Evolutionary conservation across 2,888 invertebrate genomes (phyloP).

Genomic region (Cynaeus angustus): DNA sequence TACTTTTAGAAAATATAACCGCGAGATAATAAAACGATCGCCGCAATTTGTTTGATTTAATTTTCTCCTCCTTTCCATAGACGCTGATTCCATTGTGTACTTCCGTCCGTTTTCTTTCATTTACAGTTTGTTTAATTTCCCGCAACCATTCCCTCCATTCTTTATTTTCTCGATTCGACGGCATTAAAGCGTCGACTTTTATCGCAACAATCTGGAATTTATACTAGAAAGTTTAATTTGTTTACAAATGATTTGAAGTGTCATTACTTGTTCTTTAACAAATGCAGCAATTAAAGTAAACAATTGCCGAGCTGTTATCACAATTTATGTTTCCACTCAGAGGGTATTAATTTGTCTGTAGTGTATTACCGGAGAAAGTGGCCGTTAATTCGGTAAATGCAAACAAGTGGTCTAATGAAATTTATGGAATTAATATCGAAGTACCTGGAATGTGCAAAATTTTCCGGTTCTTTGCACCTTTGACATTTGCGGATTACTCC

Average conservation of each 20-base stretch:
- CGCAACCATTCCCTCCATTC: constrained; percentile 18
- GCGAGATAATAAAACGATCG: constrained; percentile 7
- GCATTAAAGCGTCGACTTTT: constrained; percentile 16
- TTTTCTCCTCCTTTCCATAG: constrained; percentile 10
- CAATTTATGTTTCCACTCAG: constrained; percentile 27
- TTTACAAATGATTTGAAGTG: constrained; percentile 30
- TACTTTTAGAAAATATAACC: constrained; percentile 1
- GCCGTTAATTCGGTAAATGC: constrained; percentile 18
- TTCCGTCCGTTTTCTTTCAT: constrained; percentile 14
- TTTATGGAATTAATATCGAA: constrained; percentile 27
- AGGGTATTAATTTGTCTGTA: constrained; percentile 33
- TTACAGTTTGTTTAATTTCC: constrained; percentile 25
- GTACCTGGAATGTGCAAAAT: background rate
- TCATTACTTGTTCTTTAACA: constrained; percentile 1
- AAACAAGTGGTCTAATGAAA: constrained; percentile 29
- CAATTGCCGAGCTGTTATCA: constrained; percentile 10
- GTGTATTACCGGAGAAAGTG: constrained; percentile 12
- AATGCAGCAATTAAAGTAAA: constrained; percentile 23
- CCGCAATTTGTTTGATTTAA: constrained; percentile 12
- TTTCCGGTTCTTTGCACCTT: constrained; percentile 26
- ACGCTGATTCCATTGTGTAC: constrained; percentile 18
- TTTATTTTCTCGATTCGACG: constrained; percentile 11
- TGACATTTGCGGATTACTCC: constrained; percentile 30
- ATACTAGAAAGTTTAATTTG: constrained; percentile 21
- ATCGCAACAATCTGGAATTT: constrained; percentile 27